Percentiles rank a stretch among this genome's conserved stretches.
phyloP scores from a whole-genome alignment of 1,140 invertebrate genomes.

The Pseudomyrmex concolor region DNA sequence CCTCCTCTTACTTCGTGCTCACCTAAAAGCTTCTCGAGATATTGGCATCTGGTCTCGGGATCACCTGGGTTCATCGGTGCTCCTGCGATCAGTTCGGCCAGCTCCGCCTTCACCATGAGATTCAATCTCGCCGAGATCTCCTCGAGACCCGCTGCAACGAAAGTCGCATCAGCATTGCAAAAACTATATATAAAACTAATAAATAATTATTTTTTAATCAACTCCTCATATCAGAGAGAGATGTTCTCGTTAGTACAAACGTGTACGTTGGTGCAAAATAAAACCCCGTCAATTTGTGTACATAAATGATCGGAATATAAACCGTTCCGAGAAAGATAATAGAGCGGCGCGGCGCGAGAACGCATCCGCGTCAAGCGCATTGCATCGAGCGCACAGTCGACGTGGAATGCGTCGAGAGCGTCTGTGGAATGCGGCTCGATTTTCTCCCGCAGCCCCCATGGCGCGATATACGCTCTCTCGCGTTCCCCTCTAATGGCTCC shows the following conservation, averaged over 20 bases:
- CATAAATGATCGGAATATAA: not conserved
- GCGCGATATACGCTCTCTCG: constrained; percentile 22
- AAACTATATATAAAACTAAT: no score
- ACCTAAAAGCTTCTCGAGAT: constrained; percentile 81
- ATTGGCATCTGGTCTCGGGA: constrained; percentile 80
- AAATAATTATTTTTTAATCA: no score
- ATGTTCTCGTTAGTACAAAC: no score
- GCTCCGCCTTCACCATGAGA: constrained; percentile 80
- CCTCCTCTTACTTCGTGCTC: constrained; percentile 19
- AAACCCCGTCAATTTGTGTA: no score
- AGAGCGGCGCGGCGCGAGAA: no score
- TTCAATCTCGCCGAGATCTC: constrained; percentile 81
- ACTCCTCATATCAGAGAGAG: not conserved
- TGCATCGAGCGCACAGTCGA: constrained; percentile 1
- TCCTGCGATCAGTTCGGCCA: constrained; percentile 77
- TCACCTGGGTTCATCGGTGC: constrained; percentile 77
- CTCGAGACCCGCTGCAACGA: constrained; percentile 77
- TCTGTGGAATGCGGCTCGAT: constrained; percentile 66
- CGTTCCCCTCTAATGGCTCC: constrained; percentile 49
- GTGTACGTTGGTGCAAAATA: no score
- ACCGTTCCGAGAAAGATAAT: not conserved
- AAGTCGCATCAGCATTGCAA: not conserved
- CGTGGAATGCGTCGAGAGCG: constrained; percentile 59
- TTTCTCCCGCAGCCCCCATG: constrained; percentile 62
- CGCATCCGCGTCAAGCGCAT: not conserved